These are phyloP conservation scores for Heliornis fulica DNA, from an alignment of 2,113 vertebrate genomes.

Conservation along the genomic window DNA sequence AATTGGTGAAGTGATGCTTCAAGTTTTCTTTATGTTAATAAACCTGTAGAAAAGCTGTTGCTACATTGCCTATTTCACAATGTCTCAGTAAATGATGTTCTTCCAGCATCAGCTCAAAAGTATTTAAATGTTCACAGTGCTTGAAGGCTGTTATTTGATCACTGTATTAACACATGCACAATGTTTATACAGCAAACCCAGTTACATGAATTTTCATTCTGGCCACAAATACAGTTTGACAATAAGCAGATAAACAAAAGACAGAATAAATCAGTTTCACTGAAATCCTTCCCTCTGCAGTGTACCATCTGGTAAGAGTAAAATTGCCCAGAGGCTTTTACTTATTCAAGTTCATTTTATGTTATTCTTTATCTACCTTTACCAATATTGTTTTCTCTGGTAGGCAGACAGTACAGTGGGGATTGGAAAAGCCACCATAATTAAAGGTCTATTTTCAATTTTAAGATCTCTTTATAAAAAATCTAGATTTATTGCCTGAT, in stretches of 20 bases:
- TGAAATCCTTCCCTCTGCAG: background rate
- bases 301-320: background rate
- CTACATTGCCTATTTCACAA: background rate
- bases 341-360: background rate
- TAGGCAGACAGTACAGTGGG: background rate
- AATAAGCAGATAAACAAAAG: background rate
- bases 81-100: background rate
- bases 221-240: background rate
- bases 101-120: background rate
- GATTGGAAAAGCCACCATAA: background rate
- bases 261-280: background rate
- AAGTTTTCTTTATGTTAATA: background rate
- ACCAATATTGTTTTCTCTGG: background rate
- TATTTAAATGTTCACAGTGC: background rate
- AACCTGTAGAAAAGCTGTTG: background rate
- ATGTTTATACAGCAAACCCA: background rate
- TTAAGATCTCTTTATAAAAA: background rate
- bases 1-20: background rate
- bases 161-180: background rate
- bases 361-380: background rate
- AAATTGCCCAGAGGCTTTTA: background rate
- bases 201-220: slow-evolving; percentile 32
- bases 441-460: background rate
- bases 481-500: background rate
- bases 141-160: background rate